Conservation (phyloP, 2,888 invertebrate species). For the Aphodius sticticus region DNA sequence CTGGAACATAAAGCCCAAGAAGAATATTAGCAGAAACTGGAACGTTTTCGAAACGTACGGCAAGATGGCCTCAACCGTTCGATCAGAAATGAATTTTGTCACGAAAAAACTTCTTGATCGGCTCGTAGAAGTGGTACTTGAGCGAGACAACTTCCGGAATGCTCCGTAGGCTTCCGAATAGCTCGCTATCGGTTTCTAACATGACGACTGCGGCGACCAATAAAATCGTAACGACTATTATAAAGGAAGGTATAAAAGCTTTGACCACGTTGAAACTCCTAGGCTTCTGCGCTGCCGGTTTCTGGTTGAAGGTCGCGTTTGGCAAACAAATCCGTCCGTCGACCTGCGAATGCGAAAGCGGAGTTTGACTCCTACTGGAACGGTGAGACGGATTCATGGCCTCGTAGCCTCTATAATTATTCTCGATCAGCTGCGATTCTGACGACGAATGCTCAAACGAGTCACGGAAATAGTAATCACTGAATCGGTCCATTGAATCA, state of each 20-base stretch:
- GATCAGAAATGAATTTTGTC: constrained; percentile 61
- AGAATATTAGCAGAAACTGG: constrained; percentile 33
- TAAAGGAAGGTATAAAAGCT: constrained; percentile 80
- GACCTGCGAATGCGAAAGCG: constrained; percentile 57
- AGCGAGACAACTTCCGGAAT: constrained; percentile 81
- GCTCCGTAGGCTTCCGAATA: constrained; percentile 63
- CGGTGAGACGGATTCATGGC: constrained; percentile 60
- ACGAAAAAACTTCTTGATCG: constrained; percentile 79
- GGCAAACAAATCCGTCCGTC: constrained; percentile 56
- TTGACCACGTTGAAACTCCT: constrained; percentile 71
- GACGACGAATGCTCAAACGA: constrained; percentile 83
- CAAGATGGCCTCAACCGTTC: constrained; percentile 27
- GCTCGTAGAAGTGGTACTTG: constrained; percentile 83
- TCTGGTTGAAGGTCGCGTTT: constrained; percentile 44
- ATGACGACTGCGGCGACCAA: constrained; percentile 74
- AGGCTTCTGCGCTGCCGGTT: constrained; percentile 55
- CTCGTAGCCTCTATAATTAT: constrained; percentile 57
- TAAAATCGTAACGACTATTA: constrained; percentile 76
- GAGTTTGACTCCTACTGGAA: constrained; percentile 63
- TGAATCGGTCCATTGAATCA: constrained; percentile 61
- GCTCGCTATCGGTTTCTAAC: constrained; percentile 77
- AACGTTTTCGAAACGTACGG: constrained; percentile 30
- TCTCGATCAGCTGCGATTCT: constrained; percentile 72
- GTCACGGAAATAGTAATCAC: constrained; percentile 78
- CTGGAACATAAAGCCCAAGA: constrained; percentile 32